Base-by-base conservation (phyloP, 2,888 invertebrate species). In the Drosophila conformis region DNA sequence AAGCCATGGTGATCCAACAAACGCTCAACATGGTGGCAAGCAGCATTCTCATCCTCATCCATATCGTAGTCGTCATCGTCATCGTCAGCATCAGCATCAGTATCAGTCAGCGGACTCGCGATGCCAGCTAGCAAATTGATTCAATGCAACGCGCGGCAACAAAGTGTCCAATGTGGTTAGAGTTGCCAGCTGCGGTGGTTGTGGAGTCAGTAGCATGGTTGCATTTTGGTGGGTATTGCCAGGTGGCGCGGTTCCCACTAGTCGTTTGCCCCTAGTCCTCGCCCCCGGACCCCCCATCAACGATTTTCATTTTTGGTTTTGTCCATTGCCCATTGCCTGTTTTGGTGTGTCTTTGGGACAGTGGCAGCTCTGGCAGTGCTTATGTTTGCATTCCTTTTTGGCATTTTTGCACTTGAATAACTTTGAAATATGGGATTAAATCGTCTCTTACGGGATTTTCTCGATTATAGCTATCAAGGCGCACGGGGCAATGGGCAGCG, bases 381-480 rank as follows among this genome's bases (percentile, higher is more conserved):
- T 89, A 87, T 88, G 89, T 90, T 86, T 84, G 82, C 85, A 84
- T 85, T 91, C 87, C 83, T 83, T 87, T 89, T 85, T 91, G 90
- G 87, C 90, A 91, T 91, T 91, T 91, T 91, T 91, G 88, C 91
- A 91, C 91, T 91, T 91, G 91, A 91, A 84, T 91, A 90, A 91
- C 88, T 91, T 90, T 91, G 90, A 90, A 91, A 91, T 90, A 90
- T 90, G 90, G 91, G 90, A 91, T 91, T 91, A 91, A 91, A 91
- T 91, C 91, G 89, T 91, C 91, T 90, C 90, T 86, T 89, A 83
- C 84, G 91, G 91, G 91, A 91, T 91, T 91, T 90, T 83, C 86
- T 80, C 85, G 90, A 91, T 91, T 90, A 90, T 88, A 91, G 90
- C 90, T 91, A 89, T 87, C 86, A 89, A 87, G 85, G 81, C 68